Evolutionary conservation across 2,888 invertebrate genomes (phyloP), one percentile per base, ranked within the genome.

Genomic region (Encarsia formosa): DNA sequence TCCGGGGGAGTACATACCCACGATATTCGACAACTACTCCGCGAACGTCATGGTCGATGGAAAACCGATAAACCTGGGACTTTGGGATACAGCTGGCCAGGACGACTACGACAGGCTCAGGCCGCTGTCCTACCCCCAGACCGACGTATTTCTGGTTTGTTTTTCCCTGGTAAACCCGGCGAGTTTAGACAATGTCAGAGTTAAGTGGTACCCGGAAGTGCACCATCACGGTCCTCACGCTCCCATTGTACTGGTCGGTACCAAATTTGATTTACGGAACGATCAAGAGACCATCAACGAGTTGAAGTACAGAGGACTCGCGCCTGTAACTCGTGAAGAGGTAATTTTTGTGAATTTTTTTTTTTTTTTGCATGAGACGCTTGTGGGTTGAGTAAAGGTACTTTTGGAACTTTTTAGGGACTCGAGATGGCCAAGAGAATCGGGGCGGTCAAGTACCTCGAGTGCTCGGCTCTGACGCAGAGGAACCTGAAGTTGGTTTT

Each of bases 141-240:
- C 97, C 18, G 97, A 98, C 77, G 97, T 98, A 60, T 97, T 98
- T 79, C 86, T 98, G 63, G 97, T 98, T 77, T 98, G 98, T 78
- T 99, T 98, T 78, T 97, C 98, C 39, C 81, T 99, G 66, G 97
- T 98, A 56, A 99, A 98, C 80, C 98, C 98, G 44, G 97, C 98
- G 40, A 97, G 97, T 59, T 99, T 99, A 79, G 98, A 98, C 79
- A 99, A 99, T 77, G 98, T 99, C 61, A 82, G 98, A 72, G 98
- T 98, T 63, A 99, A 99, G 88, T 99, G 99, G 99, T 98, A 91
- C 78, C 98, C 99, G 5, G 99, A 99, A 78, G 98, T 99, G 47
- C 86, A 95, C 77, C 99, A 99, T 78, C 99, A 99, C 77, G 98
- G 99, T 79, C 98, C 98, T 13, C 88, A 89, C 65, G 99, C 99